Base-by-base conservation (phyloP, 2,797 vertebrate species). In the Aplochiton taeniatus region DNA sequence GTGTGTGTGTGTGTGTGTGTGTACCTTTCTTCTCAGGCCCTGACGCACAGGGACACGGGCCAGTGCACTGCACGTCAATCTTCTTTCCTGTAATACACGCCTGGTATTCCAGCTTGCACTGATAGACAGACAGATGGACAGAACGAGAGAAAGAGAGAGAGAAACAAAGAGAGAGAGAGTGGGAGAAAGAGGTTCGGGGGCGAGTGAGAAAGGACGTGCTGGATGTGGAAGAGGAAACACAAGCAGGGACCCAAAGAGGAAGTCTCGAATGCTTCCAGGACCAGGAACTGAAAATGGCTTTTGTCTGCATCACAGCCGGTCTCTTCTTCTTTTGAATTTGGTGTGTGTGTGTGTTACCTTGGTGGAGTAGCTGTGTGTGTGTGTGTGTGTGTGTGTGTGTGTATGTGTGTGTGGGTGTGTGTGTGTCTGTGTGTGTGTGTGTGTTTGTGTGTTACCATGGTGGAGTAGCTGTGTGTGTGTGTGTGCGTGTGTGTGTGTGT, bases 31-130 rank as follows among this genome's bases (percentile, higher is more conserved):
- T 95, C 73, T 91, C 83, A 68, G 83, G 85, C 65, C 90, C 87
- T 68, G 90, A 67, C 65, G 90, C 85, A 81, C 96, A 99, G 14
- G 96, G 96, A 79, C 96, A 98, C 75, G 79, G 92, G 85, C 95
- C 95, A 80, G 94, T 73, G 65, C 97, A 98, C 87, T 94, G 95
- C 79, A 94, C 89, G 46, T 91, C 91, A 58, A 99, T 95, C 81
- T 95, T 94, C 88, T 98, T 98, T 80, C 93, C 94, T 73, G 92
- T 93, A 87, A 95, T 91, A 87, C 97, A 99, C 1, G 95, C 93
- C 83, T 99, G 96, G 85, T 97, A 98, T 66, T 99, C 96, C 74
- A 98, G 89, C 83, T 99, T 98, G 90, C 97, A 99, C 96, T 98
- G 87, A 64, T 82, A 72, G 20, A 72, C 83, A 56, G 14, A 31